Base-by-base conservation (phyloP, 2,888 invertebrate genomes). In the Thera britannica region DNA sequence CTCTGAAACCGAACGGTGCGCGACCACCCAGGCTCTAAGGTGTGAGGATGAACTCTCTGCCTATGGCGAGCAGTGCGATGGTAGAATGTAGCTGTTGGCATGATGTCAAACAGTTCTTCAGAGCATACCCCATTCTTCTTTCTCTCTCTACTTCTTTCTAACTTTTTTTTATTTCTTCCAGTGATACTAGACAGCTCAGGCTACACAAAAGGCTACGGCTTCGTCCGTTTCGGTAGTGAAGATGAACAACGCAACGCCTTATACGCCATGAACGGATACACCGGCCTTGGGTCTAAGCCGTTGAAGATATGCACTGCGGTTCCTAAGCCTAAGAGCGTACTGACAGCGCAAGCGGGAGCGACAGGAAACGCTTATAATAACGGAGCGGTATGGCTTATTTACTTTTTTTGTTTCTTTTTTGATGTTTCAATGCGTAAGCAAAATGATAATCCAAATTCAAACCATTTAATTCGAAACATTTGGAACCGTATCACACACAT, bases 141-240 rank as follows among this genome's bases (percentile, higher is more conserved):
- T n/a, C n/a, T n/a, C n/a, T n/a, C n/a, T n/a, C n/a, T n/a, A n/a
- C n/a, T n/a, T n/a, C 12, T 51, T 5, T 12, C 5, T 12, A 23
- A 4, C n/a, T 3, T 12, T 60, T 49, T 3, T 35, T 34, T 36
- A 55, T 46, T 2, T 46, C 9, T 46, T 94, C 41, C 89, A 97
- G 98, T 99, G 41, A 98, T 99, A 78, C 90, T 98, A 79, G 98
- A 98, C 82, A 96, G 95, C 74, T 96, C 97, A 70, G 98, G 99
- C 2, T 97, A 97, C 81, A 98, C 98, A 79, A 98, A 98, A 91
- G 98, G 99, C 11, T 99, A 98, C 87, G 99, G 99, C 4, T 99
- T 99, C 90, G 98, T 99, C 8, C 95, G 98, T 75, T 99, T 99
- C 86, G 97, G 98, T 3, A 97, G 97, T 80, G 98, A 99, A 87